Conservation (phyloP, 2,888 invertebrate species). For the Idaea straminata region DNA sequence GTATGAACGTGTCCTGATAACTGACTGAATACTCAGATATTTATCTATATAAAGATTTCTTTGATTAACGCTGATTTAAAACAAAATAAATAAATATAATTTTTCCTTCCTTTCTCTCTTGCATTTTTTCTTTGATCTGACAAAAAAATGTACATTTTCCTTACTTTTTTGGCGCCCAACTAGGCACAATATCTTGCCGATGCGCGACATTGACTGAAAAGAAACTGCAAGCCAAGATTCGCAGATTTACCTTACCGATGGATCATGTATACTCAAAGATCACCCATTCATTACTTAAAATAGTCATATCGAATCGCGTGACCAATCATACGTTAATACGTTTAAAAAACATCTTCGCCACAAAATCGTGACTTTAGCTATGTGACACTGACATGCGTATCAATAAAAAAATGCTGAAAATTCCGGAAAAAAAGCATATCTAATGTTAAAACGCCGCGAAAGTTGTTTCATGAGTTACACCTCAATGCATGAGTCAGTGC, state of each 20-base stretch:
- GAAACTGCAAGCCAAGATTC: not conserved
- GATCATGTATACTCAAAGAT: not conserved
- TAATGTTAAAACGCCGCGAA: slow-evolving; percentile 28
- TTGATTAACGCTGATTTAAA: too few species aligned
- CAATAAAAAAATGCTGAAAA: slow-evolving; percentile 30
- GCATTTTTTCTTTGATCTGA: too few species aligned
- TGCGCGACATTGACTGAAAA: not conserved
- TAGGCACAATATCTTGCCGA: not conserved
- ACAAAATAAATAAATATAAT: too few species aligned
- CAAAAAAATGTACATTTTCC: too few species aligned
- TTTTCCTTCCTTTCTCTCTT: too few species aligned
- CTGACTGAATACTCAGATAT: too few species aligned
- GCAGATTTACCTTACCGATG: not conserved
- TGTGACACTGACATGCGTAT: slow-evolving; percentile 29
- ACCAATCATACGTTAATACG: slow-evolving; percentile 17
- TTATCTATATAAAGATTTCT: too few species aligned
- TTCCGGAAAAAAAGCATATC: slow-evolving; percentile 29
- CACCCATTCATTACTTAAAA: not conserved
- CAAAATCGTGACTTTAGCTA: slow-evolving; percentile 25
- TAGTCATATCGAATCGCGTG: slow-evolving; percentile 30
- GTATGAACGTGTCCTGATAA: too few species aligned
- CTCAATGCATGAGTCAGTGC: slow-evolving; percentile 22
- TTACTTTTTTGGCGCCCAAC: too few species aligned
- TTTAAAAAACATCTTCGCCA: slow-evolving; percentile 22
- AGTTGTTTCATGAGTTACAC: slow-evolving; percentile 33